These are phyloP conservation scores for Rhopilema esculentum DNA, from an alignment of 30 jellyfish, hydroid and myxozoan species.

Conservation along the genomic window DNA sequence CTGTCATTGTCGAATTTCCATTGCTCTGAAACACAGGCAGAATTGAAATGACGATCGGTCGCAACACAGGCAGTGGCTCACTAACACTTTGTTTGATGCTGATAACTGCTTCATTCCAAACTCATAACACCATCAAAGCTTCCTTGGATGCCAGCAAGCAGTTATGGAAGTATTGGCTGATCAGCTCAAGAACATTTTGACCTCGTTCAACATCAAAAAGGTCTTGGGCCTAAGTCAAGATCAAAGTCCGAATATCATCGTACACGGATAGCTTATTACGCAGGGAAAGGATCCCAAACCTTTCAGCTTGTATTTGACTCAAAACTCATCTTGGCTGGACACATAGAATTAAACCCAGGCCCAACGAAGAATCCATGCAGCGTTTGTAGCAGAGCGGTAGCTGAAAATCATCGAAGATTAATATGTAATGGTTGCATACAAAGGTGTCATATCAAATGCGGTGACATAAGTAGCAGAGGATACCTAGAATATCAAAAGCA, in stretches of 20 bases:
- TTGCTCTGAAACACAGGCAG: no score
- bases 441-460: constrained; percentile 6
- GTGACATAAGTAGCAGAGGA: neutral
- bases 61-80: neutral
- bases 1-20: no score
- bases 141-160: neutral
- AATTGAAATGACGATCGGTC: neutral
- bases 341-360: no score
- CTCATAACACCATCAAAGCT: constrained; percentile 1
- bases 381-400: no score
- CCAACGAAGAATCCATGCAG: no score
- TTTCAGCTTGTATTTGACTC: no score
- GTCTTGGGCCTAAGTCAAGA: no score
- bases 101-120: neutral
- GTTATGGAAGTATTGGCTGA: neutral
- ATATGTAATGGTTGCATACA: constrained; percentile 1
- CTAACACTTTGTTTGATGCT: neutral
- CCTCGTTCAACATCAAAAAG: constrained; percentile 4
- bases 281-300: no score
- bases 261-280: no score
- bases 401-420: constrained; percentile 1
- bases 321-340: no score
- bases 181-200: constrained; percentile 1
- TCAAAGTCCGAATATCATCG: no score
- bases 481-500: constrained; percentile 1